Evolutionary conservation across 2,888 invertebrate genomes (phyloP).

Genomic region (Phortica magna): DNA sequence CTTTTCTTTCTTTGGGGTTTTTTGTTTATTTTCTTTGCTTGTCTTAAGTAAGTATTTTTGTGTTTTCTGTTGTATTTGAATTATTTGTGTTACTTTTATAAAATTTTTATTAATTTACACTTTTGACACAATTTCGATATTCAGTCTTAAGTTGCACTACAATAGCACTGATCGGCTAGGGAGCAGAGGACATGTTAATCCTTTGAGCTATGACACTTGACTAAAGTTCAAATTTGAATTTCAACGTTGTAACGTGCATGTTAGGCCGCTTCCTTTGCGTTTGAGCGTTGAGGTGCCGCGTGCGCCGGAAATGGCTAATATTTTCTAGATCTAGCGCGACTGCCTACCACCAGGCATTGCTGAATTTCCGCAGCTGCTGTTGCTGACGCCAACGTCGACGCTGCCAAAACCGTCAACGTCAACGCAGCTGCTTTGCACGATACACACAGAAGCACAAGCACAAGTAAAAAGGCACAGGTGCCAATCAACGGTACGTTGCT

Average conservation of each 20-base stretch:
- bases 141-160: slow-evolving; percentile 34
- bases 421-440: background rate
- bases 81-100: background rate
- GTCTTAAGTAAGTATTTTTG: background rate
- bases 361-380: slow-evolving; percentile 22
- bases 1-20: background rate
- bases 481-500: slow-evolving; percentile 35
- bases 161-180: slow-evolving; percentile 24
- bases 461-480: slow-evolving; percentile 49
- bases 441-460: background rate
- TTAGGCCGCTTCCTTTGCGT: background rate
- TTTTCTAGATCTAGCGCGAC: slow-evolving; percentile 60
- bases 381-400: background rate
- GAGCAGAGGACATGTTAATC: slow-evolving; percentile 75
- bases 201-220: slow-evolving; percentile 76
- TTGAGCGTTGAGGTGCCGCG: slow-evolving; percentile 29
- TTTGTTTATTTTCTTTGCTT: too few species aligned
- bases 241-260: slow-evolving; percentile 59
- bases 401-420: too few species aligned
- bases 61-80: background rate
- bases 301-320: slow-evolving; percentile 62
- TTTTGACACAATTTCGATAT: slow-evolving; percentile 3
- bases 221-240: slow-evolving; percentile 74
- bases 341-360: background rate
- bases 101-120: slow-evolving; percentile 1